Conservation (phyloP, 2,113 vertebrate genomes). For the Pogonocichla stellata region DNA sequence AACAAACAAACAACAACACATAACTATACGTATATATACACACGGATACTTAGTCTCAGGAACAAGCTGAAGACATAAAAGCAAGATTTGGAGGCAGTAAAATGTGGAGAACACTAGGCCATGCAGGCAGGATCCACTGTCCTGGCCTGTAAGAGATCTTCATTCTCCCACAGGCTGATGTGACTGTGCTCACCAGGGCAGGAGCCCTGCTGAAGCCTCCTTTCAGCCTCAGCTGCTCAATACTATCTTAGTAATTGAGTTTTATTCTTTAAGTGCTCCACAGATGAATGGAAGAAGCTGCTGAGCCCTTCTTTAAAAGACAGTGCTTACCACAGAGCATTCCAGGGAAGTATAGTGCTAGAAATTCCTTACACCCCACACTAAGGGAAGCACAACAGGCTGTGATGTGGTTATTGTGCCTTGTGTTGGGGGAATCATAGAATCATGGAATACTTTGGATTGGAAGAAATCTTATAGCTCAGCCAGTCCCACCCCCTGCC, state of each 20-base stretch:
- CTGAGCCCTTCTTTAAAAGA: not conserved
- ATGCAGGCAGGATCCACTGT: not conserved
- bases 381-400: not conserved
- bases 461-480: not conserved
- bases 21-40: slow-evolving; percentile 14
- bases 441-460: not conserved
- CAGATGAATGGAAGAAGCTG: not conserved
- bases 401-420: accelerated
- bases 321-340: not conserved
- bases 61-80: slow-evolving; percentile 50
- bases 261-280: not conserved
- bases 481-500: not conserved
- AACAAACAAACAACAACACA: slow-evolving; percentile 67
- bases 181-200: not conserved
- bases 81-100: not conserved
- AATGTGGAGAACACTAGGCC: not conserved
- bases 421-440: accelerated
- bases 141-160: not conserved
- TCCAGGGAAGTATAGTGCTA: not conserved
- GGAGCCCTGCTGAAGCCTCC: not conserved
- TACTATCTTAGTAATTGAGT: not conserved
- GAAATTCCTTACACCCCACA: not conserved
- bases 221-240: not conserved
- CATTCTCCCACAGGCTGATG: not conserved
- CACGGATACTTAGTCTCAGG: slow-evolving; percentile 58